phyloP scores from a whole-genome alignment of 2,888 invertebrate species.

The Drosophila tripunctata region DNA sequence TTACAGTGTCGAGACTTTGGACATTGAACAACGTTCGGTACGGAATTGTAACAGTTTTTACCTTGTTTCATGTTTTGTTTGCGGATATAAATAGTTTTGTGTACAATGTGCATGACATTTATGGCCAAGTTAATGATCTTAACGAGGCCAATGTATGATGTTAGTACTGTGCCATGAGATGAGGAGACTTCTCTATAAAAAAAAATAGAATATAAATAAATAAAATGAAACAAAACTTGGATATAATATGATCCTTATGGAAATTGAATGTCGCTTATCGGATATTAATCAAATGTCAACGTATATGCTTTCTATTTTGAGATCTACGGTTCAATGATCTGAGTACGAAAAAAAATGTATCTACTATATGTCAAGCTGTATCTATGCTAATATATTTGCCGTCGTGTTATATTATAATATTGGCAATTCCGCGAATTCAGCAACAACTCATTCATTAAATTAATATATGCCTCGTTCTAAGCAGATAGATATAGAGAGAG shows the following conservation, averaged over 20 bases:
- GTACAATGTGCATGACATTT: slow-evolving; percentile 36
- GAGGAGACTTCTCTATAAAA: background rate
- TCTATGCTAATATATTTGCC: slow-evolving; percentile 31
- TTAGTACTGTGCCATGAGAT: background rate
- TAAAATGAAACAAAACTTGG: background rate
- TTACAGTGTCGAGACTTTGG: slow-evolving; percentile 24
- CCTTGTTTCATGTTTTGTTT: slow-evolving; percentile 9
- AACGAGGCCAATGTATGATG: slow-evolving; percentile 10
- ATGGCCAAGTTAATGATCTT: slow-evolving; percentile 28
- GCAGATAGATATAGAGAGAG: slow-evolving; percentile 2
- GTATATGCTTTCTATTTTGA: slow-evolving; percentile 13
- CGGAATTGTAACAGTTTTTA: slow-evolving; percentile 13
- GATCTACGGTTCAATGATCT: slow-evolving; percentile 13
- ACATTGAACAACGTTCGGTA: slow-evolving; percentile 6
- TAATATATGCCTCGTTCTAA: slow-evolving; percentile 54
- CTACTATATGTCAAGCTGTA: background rate
- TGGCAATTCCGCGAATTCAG: slow-evolving; percentile 63
- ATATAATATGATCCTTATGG: background rate
- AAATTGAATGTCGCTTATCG: background rate
- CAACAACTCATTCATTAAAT: slow-evolving; percentile 71
- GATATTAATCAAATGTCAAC: slow-evolving; percentile 14
- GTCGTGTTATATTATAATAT: slow-evolving; percentile 42
- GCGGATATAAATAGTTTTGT: slow-evolving; percentile 29
- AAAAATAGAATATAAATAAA: background rate
- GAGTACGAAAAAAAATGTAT: slow-evolving; percentile 7